Conservation (phyloP, 2,797 vertebrate genomes). For the Peromyscus aztecus region DNA sequence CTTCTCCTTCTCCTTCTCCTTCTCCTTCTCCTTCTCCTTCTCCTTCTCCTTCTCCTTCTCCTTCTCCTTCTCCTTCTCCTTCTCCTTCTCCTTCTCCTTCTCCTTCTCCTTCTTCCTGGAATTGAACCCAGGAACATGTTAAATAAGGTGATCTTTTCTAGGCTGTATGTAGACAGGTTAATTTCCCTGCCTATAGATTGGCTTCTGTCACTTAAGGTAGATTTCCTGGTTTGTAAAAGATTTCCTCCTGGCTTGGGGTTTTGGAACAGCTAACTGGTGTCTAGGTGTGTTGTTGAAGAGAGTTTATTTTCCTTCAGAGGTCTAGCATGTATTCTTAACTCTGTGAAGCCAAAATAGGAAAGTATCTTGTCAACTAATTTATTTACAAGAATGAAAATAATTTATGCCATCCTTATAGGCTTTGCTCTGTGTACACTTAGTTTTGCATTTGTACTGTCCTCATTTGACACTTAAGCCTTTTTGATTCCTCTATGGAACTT, state of each 20-base stretch:
- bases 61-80: too few species aligned
- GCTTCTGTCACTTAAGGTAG: not conserved
- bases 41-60: too few species aligned
- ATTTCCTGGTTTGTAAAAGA: conserved; percentile 21
- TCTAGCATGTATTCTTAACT: not conserved
- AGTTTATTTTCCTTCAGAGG: not conserved
- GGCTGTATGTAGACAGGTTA: not conserved
- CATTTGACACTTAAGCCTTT: not conserved
- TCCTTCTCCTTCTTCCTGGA: too few species aligned
- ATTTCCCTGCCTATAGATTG: not conserved
- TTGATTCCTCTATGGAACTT: not conserved
- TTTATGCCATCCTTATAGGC: not conserved
- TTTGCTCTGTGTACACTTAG: not conserved
- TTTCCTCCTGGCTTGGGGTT: not conserved
- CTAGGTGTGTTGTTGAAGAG: not conserved
- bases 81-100: too few species aligned
- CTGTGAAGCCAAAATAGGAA: not conserved
- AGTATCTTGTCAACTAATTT: not conserved
- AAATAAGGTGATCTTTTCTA: not conserved
- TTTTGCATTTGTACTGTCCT: not conserved
- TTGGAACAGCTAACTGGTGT: not conserved
- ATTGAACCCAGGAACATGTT: too few species aligned
- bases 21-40: too few species aligned
- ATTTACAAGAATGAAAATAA: conserved; percentile 39
- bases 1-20: not conserved